Conservation (phyloP, 2,888 invertebrate genomes). For the Epinotia bilunana region DNA sequence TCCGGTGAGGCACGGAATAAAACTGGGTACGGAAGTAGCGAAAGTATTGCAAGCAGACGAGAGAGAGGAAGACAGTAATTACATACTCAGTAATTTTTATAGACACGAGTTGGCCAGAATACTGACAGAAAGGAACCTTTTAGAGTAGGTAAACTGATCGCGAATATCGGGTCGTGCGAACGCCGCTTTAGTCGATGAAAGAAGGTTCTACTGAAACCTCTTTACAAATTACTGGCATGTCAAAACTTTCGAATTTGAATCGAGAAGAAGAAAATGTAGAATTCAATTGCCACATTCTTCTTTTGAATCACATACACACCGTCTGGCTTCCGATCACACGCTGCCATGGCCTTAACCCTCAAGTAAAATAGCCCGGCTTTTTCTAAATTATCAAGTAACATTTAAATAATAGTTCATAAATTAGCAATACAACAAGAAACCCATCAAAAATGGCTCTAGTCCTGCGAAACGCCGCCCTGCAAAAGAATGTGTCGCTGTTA, state of each 20-base stretch:
- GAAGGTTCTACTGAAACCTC: not conserved
- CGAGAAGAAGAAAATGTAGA: constrained; percentile 54
- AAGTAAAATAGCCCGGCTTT: constrained; percentile 59
- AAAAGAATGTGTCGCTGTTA: constrained; percentile 67
- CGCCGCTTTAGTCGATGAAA: not conserved
- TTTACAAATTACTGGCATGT: constrained; percentile 13
- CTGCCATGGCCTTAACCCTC: constrained; percentile 73
- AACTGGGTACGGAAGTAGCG: no score
- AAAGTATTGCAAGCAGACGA: no score
- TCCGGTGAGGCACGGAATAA: no score
- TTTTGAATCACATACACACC: constrained; percentile 51
- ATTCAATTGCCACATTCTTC: constrained; percentile 55
- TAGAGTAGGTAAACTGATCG: no score
- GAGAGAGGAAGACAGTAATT: no score
- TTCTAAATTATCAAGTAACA: constrained; percentile 58
- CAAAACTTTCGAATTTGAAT: constrained; percentile 28
- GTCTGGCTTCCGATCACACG: constrained; percentile 60
- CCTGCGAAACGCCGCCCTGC: constrained; percentile 68
- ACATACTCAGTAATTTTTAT: no score
- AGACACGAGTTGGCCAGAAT: no score
- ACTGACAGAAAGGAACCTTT: no score
- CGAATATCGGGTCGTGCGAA: not conserved
- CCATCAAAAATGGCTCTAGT: constrained; percentile 69
- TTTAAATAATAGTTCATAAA: constrained; percentile 47
- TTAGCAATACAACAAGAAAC: not conserved